phyloP scores from a whole-genome alignment of 2,113 vertebrate species.

The Daubentonia madagascariensis region DNA sequence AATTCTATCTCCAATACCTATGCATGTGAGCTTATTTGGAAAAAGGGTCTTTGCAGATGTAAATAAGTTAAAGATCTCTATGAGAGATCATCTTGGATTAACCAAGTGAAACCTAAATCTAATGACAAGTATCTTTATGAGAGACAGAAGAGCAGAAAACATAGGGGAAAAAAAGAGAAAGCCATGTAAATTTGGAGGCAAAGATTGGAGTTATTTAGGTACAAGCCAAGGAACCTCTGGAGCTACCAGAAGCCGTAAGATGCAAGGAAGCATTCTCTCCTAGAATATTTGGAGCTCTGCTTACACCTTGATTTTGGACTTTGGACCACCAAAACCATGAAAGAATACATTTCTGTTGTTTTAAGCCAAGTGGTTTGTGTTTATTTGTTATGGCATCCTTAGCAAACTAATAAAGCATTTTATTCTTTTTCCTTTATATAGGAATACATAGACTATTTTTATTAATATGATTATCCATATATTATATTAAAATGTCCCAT shows the following conservation, averaged over 20 bases:
- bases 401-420: neutral
- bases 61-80: neutral
- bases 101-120: neutral
- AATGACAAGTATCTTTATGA: neutral
- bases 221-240: no score
- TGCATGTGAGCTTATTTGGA: neutral
- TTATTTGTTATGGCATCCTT: neutral
- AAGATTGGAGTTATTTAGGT: neutral
- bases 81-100: neutral
- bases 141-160: neutral
- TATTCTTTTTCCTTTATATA: neutral
- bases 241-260: neutral
- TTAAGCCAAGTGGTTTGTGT: neutral
- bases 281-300: no score
- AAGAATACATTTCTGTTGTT: neutral
- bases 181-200: neutral
- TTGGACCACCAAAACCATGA: neutral
- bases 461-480: neutral
- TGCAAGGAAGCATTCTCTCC: no score
- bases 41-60: neutral
- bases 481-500: neutral
- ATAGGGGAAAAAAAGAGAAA: neutral
- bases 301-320: neutral
- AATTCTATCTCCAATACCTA: neutral
- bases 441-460: neutral